These are phyloP conservation scores for Pteromalus puparum DNA, from an alignment of 1,140 invertebrate genomes.

Conservation along the genomic window DNA sequence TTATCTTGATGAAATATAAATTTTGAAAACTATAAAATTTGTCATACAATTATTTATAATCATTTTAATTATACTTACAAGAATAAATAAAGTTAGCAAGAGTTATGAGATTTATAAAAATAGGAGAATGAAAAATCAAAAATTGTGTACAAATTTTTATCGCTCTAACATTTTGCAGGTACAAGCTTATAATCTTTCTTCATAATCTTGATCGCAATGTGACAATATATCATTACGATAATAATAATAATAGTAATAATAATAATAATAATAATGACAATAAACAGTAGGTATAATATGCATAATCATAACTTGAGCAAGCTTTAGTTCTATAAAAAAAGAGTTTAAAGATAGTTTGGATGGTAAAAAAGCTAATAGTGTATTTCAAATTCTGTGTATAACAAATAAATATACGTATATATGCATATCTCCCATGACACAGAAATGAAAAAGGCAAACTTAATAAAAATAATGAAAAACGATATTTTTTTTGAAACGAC, in stretches of 20 bases:
- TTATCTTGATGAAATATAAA: background rate
- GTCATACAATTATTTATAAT: background rate
- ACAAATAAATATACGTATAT: slow-evolving; percentile 24
- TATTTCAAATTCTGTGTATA: slow-evolving; percentile 13
- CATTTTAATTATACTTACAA: background rate
- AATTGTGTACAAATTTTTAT: slow-evolving; percentile 34
- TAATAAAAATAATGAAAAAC: slow-evolving; percentile 29
- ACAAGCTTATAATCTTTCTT: slow-evolving; percentile 51
- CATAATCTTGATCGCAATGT: slow-evolving; percentile 29
- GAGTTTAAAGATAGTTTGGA: slow-evolving; percentile 31
- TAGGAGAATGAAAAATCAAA: slow-evolving; percentile 21
- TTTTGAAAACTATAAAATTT: background rate
- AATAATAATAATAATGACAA: slow-evolving; percentile 41
- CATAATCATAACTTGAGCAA: slow-evolving; percentile 40
- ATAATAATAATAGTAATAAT: slow-evolving; percentile 36
- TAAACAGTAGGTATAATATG: slow-evolving; percentile 14
- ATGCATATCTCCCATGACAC: slow-evolving; percentile 7
- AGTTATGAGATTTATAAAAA: background rate
- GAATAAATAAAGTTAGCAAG: background rate
- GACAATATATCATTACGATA: slow-evolving; percentile 34
- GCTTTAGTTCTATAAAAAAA: slow-evolving; percentile 39
- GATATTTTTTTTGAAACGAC: slow-evolving; percentile 29
- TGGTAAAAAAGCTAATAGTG: slow-evolving; percentile 41
- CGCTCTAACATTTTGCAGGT: slow-evolving; percentile 42
- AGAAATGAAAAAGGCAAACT: slow-evolving; percentile 26